These are phyloP conservation scores for Vanacampus margaritifer DNA, from an alignment of 2,113 vertebrate species.

Conservation along the genomic window DNA sequence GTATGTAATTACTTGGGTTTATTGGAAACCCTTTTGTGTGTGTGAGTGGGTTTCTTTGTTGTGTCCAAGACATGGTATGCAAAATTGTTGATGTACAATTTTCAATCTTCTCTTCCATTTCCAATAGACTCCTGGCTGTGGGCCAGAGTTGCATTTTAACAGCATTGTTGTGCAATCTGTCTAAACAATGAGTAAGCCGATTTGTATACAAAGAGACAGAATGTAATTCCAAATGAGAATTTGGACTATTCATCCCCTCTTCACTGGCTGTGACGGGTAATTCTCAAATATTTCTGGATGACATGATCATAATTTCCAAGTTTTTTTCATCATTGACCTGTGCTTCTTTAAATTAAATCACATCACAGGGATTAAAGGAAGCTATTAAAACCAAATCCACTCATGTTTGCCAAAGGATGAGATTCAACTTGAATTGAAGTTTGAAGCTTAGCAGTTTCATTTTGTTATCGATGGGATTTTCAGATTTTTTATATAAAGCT, in stretches of 20 bases:
- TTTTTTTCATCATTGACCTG: conserved; percentile 56
- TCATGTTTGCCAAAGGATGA: conserved; percentile 69
- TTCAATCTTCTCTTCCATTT: conserved; percentile 19
- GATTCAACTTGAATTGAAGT: conserved; percentile 71
- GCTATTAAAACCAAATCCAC: conserved; percentile 75
- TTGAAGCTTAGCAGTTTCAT: conserved; percentile 68
- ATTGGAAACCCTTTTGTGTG: conserved; percentile 9
- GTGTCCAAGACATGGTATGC: background rate
- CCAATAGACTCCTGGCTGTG: conserved; percentile 19
- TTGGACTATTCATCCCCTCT: conserved; percentile 33
- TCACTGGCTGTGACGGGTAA: conserved; percentile 47
- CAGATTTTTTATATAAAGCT: conserved; percentile 57
- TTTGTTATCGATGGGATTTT: conserved; percentile 68
- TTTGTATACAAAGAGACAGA: conserved; percentile 53
- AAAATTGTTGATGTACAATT: conserved; percentile 16
- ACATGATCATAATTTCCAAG: conserved; percentile 54
- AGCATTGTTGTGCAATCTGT: conserved; percentile 56
- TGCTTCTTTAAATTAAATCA: conserved; percentile 50
- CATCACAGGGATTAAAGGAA: conserved; percentile 69
- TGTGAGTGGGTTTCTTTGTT: conserved; percentile 14
- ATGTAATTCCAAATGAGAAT: conserved; percentile 48
- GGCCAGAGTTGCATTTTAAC: conserved; percentile 39
- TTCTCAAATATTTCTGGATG: conserved; percentile 56
- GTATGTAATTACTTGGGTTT: conserved; percentile 43
- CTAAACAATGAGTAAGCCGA: conserved; percentile 59